Conservation (phyloP, 2,888 invertebrate genomes). For the Papilio protenor region DNA sequence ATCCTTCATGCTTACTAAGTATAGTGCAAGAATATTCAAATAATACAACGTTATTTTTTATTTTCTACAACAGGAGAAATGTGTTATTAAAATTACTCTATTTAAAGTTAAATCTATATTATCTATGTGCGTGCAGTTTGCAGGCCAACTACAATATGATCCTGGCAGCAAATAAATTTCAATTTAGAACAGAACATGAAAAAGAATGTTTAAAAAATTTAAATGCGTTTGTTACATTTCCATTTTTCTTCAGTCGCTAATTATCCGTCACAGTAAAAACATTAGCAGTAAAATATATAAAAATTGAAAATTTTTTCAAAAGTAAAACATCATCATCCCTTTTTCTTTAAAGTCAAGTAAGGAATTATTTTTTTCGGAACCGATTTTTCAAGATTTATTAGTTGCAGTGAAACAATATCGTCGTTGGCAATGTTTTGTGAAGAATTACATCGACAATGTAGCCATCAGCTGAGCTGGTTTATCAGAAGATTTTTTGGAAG, state of each 20-base stretch:
- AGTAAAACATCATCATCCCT: slow-evolving; percentile 45
- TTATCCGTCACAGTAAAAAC: slow-evolving; percentile 54
- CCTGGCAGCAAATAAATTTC: slow-evolving; percentile 5
- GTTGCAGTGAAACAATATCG: neutral
- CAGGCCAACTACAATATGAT: neutral
- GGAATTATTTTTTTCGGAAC: neutral
- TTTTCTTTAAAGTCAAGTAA: slow-evolving; percentile 13
- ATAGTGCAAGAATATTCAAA: neutral
- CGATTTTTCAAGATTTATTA: neutral
- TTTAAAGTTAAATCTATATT: neutral
- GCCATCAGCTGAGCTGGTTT: neutral
- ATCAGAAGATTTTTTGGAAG: neutral
- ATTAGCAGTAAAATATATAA: slow-evolving; percentile 59
- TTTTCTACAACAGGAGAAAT: neutral
- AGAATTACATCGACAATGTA: neutral
- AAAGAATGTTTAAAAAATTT: slow-evolving; percentile 33
- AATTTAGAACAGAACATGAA: slow-evolving; percentile 15
- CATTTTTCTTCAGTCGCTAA: slow-evolving; percentile 51
- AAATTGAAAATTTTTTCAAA: slow-evolving; percentile 53
- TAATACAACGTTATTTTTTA: neutral
- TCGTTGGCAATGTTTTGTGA: neutral
- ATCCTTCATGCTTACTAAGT: neutral
- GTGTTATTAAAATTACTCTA: neutral
- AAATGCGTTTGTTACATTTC: slow-evolving; percentile 24
- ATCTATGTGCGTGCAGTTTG: neutral